These are phyloP conservation scores for Chrosomus eos DNA, from an alignment of 2,797 vertebrate species.

Conservation along the genomic window DNA sequence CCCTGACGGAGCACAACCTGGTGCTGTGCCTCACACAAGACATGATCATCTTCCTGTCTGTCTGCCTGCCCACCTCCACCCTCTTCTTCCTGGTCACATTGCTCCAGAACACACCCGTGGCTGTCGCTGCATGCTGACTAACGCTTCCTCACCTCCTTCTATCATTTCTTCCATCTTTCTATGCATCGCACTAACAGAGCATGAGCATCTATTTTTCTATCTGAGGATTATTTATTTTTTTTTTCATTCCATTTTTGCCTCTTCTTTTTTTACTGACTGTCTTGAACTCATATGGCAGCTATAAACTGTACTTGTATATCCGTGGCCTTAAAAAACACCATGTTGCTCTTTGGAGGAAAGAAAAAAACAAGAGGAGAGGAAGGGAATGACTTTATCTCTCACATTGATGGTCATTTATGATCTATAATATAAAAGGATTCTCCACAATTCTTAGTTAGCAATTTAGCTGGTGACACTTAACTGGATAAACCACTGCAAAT, in stretches of 20 bases:
- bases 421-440: background rate
- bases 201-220: constrained; percentile 44
- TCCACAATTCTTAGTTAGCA: background rate
- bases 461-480: background rate
- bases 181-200: constrained; percentile 42
- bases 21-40: constrained; percentile 90
- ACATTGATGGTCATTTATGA: background rate
- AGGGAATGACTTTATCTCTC: background rate
- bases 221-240: constrained; percentile 43
- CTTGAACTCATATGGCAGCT: constrained; percentile 56
- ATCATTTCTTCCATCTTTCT: constrained; percentile 35
- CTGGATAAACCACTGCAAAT: background rate
- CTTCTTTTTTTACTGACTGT: constrained; percentile 49
- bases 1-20: constrained; percentile 85
- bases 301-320: constrained; percentile 40
- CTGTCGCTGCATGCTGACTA: constrained; percentile 54
- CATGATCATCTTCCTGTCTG: constrained; percentile 90
- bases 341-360: constrained; percentile 61
- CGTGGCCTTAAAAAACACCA: constrained; percentile 60
- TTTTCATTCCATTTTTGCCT: constrained; percentile 43
- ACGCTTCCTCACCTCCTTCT: constrained; percentile 17
- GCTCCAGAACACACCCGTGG: constrained; percentile 71
- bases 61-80: constrained; percentile 93
- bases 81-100: constrained; percentile 89
- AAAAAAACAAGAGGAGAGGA: constrained; percentile 23